These are phyloP conservation scores for Saguinus midas DNA, from an alignment of 2,113 vertebrate species.

Conservation along the genomic window DNA sequence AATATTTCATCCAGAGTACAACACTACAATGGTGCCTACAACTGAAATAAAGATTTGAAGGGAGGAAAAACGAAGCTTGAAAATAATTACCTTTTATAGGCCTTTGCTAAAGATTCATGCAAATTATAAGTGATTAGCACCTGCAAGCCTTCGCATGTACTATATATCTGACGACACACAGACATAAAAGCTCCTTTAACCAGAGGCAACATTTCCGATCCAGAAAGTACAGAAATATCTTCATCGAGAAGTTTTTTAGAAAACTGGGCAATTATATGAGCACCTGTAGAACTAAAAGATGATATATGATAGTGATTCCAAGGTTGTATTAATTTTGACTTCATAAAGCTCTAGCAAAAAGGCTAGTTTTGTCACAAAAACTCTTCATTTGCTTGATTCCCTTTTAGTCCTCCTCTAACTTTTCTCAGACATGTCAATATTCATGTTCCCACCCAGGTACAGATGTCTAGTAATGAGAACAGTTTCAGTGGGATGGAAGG, in stretches of 20 bases:
- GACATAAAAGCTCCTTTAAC: conserved; percentile 94
- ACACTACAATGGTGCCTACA: background rate
- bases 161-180: conserved; percentile 93
- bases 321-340: background rate
- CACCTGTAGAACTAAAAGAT: conserved; percentile 86
- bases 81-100: conserved; percentile 89
- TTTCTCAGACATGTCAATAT: background rate
- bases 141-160: conserved; percentile 94
- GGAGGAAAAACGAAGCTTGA: background rate
- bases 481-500: background rate
- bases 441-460: accelerated
- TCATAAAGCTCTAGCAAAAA: background rate
- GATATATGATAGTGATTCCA: background rate
- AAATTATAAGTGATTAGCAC: conserved; percentile 88
- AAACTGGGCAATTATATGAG: conserved; percentile 89
- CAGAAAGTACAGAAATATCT: conserved; percentile 81
- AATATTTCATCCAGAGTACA: background rate
- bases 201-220: conserved; percentile 77
- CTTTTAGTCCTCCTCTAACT: background rate
- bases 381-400: background rate
- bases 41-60: background rate
- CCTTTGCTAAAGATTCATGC: conserved; percentile 87
- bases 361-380: background rate
- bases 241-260: conserved; percentile 91
- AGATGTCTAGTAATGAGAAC: background rate